Evolutionary conservation across 2,797 vertebrate species (phyloP).

Genomic region (Sebastes minor): DNA sequence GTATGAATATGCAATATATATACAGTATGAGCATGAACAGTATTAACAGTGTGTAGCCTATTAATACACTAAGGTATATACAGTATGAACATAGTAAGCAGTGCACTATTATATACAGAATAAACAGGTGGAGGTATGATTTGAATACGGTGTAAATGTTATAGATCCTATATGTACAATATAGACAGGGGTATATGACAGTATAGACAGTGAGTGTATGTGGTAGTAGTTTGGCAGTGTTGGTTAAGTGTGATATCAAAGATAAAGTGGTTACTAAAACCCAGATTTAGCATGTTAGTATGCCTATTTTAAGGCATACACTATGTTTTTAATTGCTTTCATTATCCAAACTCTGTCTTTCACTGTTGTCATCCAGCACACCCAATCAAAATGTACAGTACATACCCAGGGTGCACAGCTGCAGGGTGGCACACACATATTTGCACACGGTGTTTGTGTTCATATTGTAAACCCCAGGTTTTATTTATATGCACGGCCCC

Average conservation of each 20-base stretch:
- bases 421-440: constrained; percentile 12
- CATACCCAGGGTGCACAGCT: neutral
- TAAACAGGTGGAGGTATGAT: neutral
- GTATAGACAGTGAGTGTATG: neutral
- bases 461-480: constrained; percentile 14
- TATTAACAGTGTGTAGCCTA: too few relatives aligned
- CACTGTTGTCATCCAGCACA: neutral
- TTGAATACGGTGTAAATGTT: neutral
- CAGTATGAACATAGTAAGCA: too few relatives aligned
- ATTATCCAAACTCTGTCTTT: neutral
- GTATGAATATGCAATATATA: too few relatives aligned
- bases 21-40: too few relatives aligned
- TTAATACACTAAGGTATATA: too few relatives aligned
- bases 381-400: neutral
- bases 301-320: neutral
- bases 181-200: neutral
- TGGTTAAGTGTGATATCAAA: neutral
- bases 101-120: neutral
- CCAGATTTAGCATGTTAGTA: neutral
- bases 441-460: constrained; percentile 33
- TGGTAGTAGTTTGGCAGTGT: neutral
- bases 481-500: constrained; percentile 28
- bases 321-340: neutral
- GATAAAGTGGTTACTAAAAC: neutral
- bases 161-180: neutral